phyloP scores from a whole-genome alignment of 2,888 invertebrate species.

The Heteropelma amictum region DNA sequence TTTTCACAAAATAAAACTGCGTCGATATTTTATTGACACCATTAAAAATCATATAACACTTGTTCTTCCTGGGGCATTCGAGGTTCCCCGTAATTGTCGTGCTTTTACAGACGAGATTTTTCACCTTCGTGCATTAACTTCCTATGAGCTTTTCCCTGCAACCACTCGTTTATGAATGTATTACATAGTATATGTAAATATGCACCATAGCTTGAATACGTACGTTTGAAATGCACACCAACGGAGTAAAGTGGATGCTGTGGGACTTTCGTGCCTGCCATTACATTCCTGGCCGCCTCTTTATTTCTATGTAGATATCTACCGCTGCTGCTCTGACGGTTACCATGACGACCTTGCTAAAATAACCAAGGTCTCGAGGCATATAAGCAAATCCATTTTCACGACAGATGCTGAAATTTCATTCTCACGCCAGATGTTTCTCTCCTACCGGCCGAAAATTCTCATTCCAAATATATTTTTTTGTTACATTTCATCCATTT shows the following conservation, averaged over 20 bases:
- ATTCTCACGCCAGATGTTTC: neutral
- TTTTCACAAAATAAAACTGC: too few species aligned
- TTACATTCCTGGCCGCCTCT: conserved; percentile 20
- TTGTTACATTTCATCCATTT: neutral
- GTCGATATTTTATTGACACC: too few species aligned
- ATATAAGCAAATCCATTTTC: conserved; percentile 18
- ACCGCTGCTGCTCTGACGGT: neutral
- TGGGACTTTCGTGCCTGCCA: conserved; percentile 15
- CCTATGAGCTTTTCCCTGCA: too few species aligned
- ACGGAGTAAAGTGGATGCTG: conserved; percentile 20
- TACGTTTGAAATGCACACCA: conserved; percentile 25
- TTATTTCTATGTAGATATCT: neutral
- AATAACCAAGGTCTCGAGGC: conserved; percentile 24
- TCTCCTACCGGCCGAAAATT: neutral
- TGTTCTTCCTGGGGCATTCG: too few species aligned
- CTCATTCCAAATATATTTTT: neutral
- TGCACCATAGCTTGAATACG: neutral
- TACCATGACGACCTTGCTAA: conserved; percentile 21
- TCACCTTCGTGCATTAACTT: too few species aligned
- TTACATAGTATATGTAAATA: neutral
- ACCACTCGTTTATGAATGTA: too few species aligned
- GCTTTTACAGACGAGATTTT: too few species aligned
- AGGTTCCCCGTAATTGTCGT: too few species aligned
- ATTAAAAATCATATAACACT: too few species aligned
- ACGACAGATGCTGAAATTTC: conserved; percentile 21